These are phyloP conservation scores for Blastobasis adustella DNA, from an alignment of 2,888 invertebrate species.

Conservation along the genomic window DNA sequence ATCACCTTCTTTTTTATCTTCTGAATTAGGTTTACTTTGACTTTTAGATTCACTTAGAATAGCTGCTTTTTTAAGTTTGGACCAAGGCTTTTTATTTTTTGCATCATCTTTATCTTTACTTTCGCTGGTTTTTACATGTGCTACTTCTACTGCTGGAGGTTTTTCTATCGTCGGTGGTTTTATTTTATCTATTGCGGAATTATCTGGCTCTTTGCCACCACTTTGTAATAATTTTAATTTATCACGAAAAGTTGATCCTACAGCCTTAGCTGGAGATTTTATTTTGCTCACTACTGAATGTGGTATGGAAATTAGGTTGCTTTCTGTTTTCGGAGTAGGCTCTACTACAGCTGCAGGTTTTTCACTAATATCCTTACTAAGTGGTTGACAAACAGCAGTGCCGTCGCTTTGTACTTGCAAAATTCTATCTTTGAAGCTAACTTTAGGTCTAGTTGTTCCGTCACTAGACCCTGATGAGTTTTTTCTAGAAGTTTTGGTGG, in stretches of 20 bases:
- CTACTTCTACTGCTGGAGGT: slow-evolving; percentile 39
- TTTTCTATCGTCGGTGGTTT: slow-evolving; percentile 42
- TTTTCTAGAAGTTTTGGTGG: slow-evolving; percentile 61
- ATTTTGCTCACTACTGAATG: slow-evolving; percentile 71
- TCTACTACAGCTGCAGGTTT: slow-evolving; percentile 63
- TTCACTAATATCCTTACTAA: slow-evolving; percentile 54
- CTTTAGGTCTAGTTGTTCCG: slow-evolving; percentile 68
- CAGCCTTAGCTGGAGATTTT: slow-evolving; percentile 66
- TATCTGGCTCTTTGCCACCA: slow-evolving; percentile 45
- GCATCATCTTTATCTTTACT: slow-evolving; percentile 49
- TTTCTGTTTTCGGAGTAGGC: slow-evolving; percentile 62
- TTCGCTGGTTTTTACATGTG: slow-evolving; percentile 39
- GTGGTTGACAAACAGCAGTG: slow-evolving; percentile 60
- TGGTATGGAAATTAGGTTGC: slow-evolving; percentile 64
- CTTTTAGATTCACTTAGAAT: slow-evolving; percentile 72
- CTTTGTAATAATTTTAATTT: slow-evolving; percentile 65
- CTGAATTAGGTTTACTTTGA: slow-evolving; percentile 49
- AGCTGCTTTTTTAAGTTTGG: slow-evolving; percentile 84
- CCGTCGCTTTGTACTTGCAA: slow-evolving; percentile 73
- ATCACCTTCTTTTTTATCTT: slow-evolving; percentile 44
- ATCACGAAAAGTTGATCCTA: slow-evolving; percentile 64
- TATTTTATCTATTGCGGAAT: slow-evolving; percentile 35
- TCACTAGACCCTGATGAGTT: slow-evolving; percentile 66
- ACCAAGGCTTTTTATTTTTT: slow-evolving; percentile 80
- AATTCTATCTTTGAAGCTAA: slow-evolving; percentile 77